Evolutionary conservation across 2,797 vertebrate species (phyloP).

Genomic region (Pristis pectinata): DNA sequence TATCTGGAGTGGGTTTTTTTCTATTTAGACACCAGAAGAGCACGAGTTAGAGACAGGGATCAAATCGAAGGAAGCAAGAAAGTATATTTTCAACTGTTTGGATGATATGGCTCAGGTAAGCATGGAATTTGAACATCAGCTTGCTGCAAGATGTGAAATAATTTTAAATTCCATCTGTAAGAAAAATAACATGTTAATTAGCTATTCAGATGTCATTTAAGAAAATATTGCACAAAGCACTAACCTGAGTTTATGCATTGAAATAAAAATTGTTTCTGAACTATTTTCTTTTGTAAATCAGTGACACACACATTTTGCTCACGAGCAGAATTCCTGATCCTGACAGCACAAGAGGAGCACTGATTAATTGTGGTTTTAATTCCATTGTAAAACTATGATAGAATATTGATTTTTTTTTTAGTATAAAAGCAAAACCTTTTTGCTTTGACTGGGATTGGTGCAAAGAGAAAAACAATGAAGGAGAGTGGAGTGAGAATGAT

Average conservation of each 20-base stretch:
- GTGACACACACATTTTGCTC: no score
- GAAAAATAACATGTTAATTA: no score
- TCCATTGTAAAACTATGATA: no score
- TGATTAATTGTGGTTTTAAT: no score
- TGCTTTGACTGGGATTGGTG: no score
- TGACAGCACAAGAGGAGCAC: no score
- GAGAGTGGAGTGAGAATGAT: no score
- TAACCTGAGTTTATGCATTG: not conserved
- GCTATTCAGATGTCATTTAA: not conserved
- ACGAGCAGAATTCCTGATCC: no score
- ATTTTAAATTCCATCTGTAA: no score
- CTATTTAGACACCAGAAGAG: constrained; percentile 76
- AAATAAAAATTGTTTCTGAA: not conserved
- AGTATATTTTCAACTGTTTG: constrained; percentile 98
- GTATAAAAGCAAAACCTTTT: no score
- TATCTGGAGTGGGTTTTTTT: constrained; percentile 33
- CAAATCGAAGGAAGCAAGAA: constrained; percentile 95
- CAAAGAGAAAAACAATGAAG: no score
- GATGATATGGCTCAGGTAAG: constrained; percentile 97
- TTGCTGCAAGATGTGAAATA: not conserved
- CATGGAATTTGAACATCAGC: not conserved
- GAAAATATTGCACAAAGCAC: not conserved
- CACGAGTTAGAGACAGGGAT: constrained; percentile 92
- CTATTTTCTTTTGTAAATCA: not conserved
- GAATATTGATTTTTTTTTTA: no score